Conservation (phyloP, 2,797 vertebrate genomes). For the Tenualosa ilisha region DNA sequence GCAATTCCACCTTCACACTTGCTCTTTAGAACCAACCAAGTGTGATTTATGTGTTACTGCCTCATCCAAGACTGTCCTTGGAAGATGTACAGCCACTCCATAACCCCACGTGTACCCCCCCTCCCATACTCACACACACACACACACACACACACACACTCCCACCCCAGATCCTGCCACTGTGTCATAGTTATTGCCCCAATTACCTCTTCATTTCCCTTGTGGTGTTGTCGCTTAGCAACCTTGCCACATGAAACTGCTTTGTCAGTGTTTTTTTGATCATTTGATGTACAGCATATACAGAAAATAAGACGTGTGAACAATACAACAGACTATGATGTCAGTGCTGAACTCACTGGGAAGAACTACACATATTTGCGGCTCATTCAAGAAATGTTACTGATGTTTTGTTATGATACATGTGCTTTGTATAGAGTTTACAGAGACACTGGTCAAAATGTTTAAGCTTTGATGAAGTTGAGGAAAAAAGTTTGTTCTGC, state of each 20-base stretch:
- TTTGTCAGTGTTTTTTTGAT: neutral
- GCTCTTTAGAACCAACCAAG: neutral
- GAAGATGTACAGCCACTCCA: conserved; percentile 42
- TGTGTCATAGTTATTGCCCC: neutral
- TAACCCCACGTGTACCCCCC: neutral
- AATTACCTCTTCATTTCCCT: neutral
- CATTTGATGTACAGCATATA: neutral
- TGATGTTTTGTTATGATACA: neutral
- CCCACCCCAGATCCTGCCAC: neutral
- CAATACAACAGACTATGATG: neutral
- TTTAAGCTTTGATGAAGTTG: too few relatives aligned
- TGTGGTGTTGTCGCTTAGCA: neutral
- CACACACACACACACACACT: neutral
- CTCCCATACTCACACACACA: neutral
- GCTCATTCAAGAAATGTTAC: neutral
- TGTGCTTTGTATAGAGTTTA: neutral
- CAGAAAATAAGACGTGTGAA: neutral
- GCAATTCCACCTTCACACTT: neutral
- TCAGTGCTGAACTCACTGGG: neutral
- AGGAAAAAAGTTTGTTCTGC: too few relatives aligned
- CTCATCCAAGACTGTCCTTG: conserved; percentile 34
- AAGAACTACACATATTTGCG: neutral
- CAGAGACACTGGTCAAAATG: neutral
- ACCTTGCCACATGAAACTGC: neutral
- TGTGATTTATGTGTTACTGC: conserved; percentile 11